These are phyloP conservation scores for Arctocebus calabarensis DNA, from an alignment of 2,797 vertebrate species.

Conservation along the genomic window DNA sequence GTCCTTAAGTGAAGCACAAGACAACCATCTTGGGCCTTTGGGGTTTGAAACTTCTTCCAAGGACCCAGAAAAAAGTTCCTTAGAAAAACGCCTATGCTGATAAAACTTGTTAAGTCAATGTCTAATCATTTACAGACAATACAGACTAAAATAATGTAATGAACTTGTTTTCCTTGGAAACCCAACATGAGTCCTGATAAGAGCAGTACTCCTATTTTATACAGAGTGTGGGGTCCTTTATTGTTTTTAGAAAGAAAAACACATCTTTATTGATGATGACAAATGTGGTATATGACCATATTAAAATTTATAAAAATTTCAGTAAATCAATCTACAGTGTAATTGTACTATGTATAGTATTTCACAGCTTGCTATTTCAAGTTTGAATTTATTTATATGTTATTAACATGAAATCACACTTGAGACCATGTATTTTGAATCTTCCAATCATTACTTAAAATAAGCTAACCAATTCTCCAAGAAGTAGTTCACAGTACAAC, in stretches of 20 bases:
- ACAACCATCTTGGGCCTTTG: background rate
- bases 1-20: background rate
- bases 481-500: background rate
- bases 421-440: background rate
- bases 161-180: background rate
- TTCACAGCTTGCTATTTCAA: background rate
- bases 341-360: background rate
- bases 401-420: background rate
- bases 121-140: background rate
- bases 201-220: background rate
- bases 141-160: rapidly evolving
- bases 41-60: background rate
- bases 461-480: background rate
- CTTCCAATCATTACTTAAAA: background rate
- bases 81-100: background rate
- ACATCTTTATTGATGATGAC: background rate
- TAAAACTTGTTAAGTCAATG: background rate
- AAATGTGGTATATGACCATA: background rate
- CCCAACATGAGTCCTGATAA: rapidly evolving
- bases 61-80: background rate
- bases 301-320: background rate
- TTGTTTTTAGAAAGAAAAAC: background rate
- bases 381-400: background rate
- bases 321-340: background rate
- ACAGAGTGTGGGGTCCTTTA: background rate